Evolutionary conservation across 1,140 invertebrate species (phyloP).

Genomic region (Ephestia elutella): DNA sequence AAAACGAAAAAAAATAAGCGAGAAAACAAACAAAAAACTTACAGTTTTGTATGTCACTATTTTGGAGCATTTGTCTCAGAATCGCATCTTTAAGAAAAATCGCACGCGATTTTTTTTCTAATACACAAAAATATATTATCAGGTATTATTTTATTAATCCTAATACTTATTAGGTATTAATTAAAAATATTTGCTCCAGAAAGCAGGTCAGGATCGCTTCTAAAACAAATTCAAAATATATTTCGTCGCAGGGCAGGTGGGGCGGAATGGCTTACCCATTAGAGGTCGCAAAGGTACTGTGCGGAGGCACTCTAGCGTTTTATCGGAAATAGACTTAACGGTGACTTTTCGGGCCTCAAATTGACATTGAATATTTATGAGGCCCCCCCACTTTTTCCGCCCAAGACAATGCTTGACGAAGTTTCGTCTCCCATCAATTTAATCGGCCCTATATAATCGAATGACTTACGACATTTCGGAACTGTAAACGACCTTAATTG

Average conservation of each 20-base stretch:
- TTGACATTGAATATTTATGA: constrained; percentile 70
- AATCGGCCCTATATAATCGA: constrained; percentile 18
- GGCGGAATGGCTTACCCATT: constrained; percentile 56
- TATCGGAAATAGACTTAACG: constrained; percentile 69
- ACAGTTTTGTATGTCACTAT: no score
- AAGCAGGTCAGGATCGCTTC: no score
- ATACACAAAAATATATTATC: no score
- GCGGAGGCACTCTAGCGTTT: constrained; percentile 44
- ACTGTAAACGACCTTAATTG: constrained; percentile 11
- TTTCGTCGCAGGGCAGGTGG: constrained; percentile 33
- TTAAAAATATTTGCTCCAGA: no score
- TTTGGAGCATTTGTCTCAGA: no score
- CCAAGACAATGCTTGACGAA: constrained; percentile 29
- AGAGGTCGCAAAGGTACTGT: constrained; percentile 31
- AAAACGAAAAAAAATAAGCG: no score
- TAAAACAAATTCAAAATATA: constrained; percentile 33
- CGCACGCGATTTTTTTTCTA: no score
- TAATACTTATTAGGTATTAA: no score
- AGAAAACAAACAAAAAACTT: no score
- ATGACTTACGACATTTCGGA: not conserved
- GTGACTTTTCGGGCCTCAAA: constrained; percentile 60
- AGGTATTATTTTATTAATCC: no score
- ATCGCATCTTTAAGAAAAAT: no score
- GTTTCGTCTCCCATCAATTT: constrained; percentile 19
- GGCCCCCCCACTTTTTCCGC: constrained; percentile 39